Base-by-base conservation (phyloP, 2,888 invertebrate genomes). In the Oligia strigilis region DNA sequence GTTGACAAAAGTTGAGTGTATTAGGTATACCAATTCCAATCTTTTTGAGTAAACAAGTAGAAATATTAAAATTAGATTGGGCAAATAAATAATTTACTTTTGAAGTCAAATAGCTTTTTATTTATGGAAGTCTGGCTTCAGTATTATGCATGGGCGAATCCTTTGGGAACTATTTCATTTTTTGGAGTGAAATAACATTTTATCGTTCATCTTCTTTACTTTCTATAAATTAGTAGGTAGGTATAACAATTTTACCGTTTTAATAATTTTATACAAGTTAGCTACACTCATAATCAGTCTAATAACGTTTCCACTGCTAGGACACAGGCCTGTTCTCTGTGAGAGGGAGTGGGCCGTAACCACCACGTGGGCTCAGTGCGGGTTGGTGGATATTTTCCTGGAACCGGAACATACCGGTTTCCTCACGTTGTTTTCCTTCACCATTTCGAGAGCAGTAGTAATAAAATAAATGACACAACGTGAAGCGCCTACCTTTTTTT, bases 61-160 rank as follows among this genome's bases (percentile, higher is more conserved):
- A 75, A 73, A 46, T 76, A 73, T 76, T 49, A 14, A 85, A 75
- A 81, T 76, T 70, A 36, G n/a, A 80, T 72, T 66, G 46, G 1
- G 23, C 60, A 76, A 72, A 65, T 73, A 85, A 49, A 71, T 70
- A 52, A 60, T 71, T 55, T 71, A 55, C 29, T 82, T 66, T 67
- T 55, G 49, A 77, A 72, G 46, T 72, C 11, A n/a, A 72, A 85
- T 49, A 40, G 64, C 29, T 72, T 75, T 85, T 70, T 85, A 72
- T 76, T 75, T 76, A 70, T 82, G 40, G 65, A 60, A 70, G 58
- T 46, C n/a, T 69, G 46, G 40, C 60, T 69, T 55, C 29, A 46
- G 14, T 23, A 55, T 43, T 14, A 58, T 52, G 36, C 36, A 81
- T 9, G 19, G 74, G 52, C n/a, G 9, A 49, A 46, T 70, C 82